These are phyloP conservation scores for Anoplophora glabripennis DNA, from an alignment of 1,140 invertebrate genomes.

Conservation along the genomic window DNA sequence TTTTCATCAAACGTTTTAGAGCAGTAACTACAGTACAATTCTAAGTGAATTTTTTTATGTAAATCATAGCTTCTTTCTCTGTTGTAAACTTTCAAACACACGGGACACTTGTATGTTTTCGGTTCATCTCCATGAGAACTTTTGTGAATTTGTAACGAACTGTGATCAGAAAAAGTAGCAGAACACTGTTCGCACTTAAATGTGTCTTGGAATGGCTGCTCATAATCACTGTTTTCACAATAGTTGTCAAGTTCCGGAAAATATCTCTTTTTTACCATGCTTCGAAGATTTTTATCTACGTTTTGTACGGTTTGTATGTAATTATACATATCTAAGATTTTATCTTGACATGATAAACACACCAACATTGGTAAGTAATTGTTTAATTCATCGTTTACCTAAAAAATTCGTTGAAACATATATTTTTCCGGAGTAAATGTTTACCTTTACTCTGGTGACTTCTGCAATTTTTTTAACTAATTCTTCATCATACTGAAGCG, in stretches of 20 bases:
- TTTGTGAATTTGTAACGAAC: conserved; percentile 9
- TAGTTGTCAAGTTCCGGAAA: not conserved
- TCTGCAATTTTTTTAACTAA: not conserved
- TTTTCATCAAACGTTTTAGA: conserved; percentile 13
- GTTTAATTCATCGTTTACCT: conserved; percentile 22
- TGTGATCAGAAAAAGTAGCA: not conserved
- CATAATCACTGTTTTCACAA: not conserved
- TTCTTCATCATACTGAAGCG: conserved; percentile 1
- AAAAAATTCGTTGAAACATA: conserved; percentile 5
- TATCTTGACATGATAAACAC: conserved; percentile 21
- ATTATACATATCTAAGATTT: conserved; percentile 9
- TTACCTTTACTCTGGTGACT: conserved; percentile 9
- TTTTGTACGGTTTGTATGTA: conserved; percentile 16
- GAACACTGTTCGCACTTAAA: conserved; percentile 8
- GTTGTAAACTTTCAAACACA: conserved; percentile 1
- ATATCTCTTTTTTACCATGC: not conserved
- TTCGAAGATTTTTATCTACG: conserved; percentile 12
- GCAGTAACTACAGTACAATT: conserved; percentile 13
- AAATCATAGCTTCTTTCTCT: not conserved
- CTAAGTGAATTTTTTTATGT: conserved; percentile 11
- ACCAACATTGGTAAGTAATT: conserved; percentile 16
- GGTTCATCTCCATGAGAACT: not conserved
- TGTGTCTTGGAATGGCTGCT: not conserved
- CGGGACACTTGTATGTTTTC: conserved; percentile 5
- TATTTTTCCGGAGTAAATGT: not conserved